A percentile compares a stretch with the other conserved stretches of the same genome.
phyloP scores from a whole-genome alignment of 2,888 invertebrate genomes.

The Napeogenes inachia region DNA sequence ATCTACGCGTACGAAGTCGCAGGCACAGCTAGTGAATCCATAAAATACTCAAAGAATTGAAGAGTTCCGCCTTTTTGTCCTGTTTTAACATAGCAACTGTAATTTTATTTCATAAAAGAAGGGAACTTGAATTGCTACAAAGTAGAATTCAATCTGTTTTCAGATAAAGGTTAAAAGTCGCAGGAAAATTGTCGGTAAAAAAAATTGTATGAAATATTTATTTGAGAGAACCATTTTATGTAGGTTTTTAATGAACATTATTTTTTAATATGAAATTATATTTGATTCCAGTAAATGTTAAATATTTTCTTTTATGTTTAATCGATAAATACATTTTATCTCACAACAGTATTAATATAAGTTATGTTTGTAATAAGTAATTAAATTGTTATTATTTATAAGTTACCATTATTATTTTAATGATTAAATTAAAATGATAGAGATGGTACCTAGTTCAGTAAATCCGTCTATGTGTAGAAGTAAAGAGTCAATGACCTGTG shows the following conservation, averaged over 20 bases:
- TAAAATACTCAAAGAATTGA: too few relatives aligned
- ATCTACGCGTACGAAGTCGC: too few relatives aligned
- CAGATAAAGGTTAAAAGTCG: slow-evolving; percentile 4
- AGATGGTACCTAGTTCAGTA: background rate
- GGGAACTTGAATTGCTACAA: too few relatives aligned
- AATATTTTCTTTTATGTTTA: background rate
- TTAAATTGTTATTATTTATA: background rate
- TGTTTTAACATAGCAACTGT: too few relatives aligned
- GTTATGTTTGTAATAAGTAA: background rate
- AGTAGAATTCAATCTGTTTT: background rate
- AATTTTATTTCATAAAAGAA: too few relatives aligned
- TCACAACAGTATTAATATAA: too few relatives aligned
- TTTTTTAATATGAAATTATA: background rate
- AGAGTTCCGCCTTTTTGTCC: too few relatives aligned
- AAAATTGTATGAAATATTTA: background rate
- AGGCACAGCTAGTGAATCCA: too few relatives aligned
- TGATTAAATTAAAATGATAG: too few relatives aligned
- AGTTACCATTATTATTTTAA: too few relatives aligned
- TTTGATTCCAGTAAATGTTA: slow-evolving; percentile 9
- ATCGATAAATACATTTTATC: too few relatives aligned
- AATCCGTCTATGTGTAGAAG: slow-evolving; percentile 13
- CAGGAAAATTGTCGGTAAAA: background rate
- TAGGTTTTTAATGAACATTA: background rate
- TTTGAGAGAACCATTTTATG: background rate
- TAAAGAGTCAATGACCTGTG: slow-evolving; percentile 47